Base-by-base conservation (phyloP, 2,888 invertebrate species). In the Pediacus dermestoides region DNA sequence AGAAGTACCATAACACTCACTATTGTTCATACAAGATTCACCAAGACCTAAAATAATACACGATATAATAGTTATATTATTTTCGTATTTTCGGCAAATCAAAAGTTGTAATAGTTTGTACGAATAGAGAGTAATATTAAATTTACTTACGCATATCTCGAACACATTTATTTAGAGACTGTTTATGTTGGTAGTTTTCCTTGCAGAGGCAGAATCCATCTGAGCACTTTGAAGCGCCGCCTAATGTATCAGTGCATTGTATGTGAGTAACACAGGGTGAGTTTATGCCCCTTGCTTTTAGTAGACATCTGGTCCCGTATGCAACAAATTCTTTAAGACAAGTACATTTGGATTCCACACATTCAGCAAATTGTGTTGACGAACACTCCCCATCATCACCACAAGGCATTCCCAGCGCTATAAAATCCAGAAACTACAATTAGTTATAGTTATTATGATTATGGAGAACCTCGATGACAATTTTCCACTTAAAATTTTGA, bases 321-420 rank as follows among this genome's bases (percentile, higher is more conserved):
- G 43, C 30, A 1, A 60, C 45, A 38, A 56, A 61, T 10, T 49
- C 44, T 7, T 46, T 46, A 8, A 34, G 34, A 39, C 65, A 66
- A 7, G 26, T 37, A 39, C 64, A 65, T 14, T 28, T 46, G 3
- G 46, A 46, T 13, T 54, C 34, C 2, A 39, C 38, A 34, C 64
- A 66, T 28, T 32, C 35, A 7, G 57, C 48, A 30, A 46, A 55
- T 4, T 47, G 23, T 1, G 48, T 49, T 10, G 37, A 18, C 2
- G 47, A 48, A 45, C 65, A 64, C 41, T 64, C 62, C 28, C 44
- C 53, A 15, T 47, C 30, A 1, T 16, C 27, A 4, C 40, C 14
- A 36, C 66, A 66, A 8, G 22, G 6, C 32, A 51, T 48, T n/a
- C 59, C 63, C 8, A 65, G 43, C 16, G 34, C 65, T 64, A 23